These are phyloP conservation scores for Erebia palarica DNA, from an alignment of 2,888 invertebrate species.

Conservation along the genomic window DNA sequence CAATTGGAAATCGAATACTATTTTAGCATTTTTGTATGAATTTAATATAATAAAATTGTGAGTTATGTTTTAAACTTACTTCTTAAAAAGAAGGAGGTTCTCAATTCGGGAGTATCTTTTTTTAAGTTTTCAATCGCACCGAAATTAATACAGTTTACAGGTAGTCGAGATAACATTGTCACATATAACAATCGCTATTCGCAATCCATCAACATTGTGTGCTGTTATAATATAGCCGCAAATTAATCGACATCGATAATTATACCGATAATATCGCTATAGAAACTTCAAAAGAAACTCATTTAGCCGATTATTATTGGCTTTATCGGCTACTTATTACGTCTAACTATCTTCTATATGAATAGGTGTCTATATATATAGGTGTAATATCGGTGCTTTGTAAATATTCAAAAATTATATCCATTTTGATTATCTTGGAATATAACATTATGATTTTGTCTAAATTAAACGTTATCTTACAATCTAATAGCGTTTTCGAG, in stretches of 20 bases:
- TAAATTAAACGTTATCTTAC: slow-evolving; percentile 29
- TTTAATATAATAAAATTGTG: too few relatives aligned
- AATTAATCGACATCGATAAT: slow-evolving; percentile 30
- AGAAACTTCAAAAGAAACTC: slow-evolving; percentile 38
- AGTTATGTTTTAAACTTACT: too few relatives aligned
- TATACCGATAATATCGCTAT: slow-evolving; percentile 22
- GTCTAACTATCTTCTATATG: slow-evolving; percentile 14
- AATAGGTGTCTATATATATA: slow-evolving; percentile 17
- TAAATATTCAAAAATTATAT: slow-evolving; percentile 17
- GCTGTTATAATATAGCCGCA: slow-evolving; percentile 15
- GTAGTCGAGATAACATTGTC: slow-evolving; percentile 26
- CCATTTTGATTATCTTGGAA: slow-evolving; percentile 20
- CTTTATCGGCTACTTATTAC: slow-evolving; percentile 27
- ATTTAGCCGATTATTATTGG: slow-evolving; percentile 36
- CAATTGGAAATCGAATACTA: too few relatives aligned
- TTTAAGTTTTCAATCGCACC: slow-evolving; percentile 5
- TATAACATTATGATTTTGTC: slow-evolving; percentile 32
- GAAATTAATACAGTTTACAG: slow-evolving; percentile 24
- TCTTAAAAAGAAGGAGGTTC: too few relatives aligned
- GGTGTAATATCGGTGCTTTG: slow-evolving; percentile 24
- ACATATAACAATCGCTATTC: slow-evolving; percentile 14
- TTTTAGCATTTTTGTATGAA: not conserved
- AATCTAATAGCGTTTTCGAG: slow-evolving; percentile 33
- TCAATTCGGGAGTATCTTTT: too few relatives aligned
- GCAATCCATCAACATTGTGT: slow-evolving; percentile 32